phyloP scores from a whole-genome alignment of 64 coral and sea anemone genomes.

The Actinia equina region DNA sequence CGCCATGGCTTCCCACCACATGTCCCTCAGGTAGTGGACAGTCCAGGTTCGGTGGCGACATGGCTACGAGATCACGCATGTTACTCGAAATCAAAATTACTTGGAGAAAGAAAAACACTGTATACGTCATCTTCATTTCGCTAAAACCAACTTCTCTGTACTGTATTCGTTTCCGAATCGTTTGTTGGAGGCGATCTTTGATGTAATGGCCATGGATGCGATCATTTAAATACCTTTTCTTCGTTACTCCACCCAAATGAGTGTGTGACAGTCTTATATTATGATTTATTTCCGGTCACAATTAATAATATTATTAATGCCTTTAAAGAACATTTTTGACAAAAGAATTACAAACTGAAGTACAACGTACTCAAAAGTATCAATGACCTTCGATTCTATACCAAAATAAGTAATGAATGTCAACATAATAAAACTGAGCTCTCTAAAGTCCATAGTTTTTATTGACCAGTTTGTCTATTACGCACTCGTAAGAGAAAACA shows the following conservation, averaged over 20 bases:
- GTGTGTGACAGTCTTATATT: background rate
- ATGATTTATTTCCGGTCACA: background rate
- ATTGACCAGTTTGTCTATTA: too few species aligned
- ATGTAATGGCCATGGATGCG: background rate
- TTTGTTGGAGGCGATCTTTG: background rate
- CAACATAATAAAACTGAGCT: too few species aligned
- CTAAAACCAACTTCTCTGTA: background rate
- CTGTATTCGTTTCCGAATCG: background rate
- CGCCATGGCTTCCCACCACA: background rate
- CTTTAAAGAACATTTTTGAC: background rate
- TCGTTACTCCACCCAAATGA: background rate
- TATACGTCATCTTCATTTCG: background rate
- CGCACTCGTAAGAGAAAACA: too few species aligned
- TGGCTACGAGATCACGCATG: background rate
- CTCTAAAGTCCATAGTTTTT: too few species aligned
- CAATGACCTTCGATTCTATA: background rate
- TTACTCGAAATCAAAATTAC: background rate
- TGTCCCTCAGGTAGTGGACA: background rate
- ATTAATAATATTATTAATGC: background rate
- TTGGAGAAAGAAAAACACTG: background rate
- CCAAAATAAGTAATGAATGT: background rate
- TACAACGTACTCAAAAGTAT: background rate
- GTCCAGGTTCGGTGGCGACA: background rate
- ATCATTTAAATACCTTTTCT: background rate
- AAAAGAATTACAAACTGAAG: background rate